These are phyloP conservation scores for Sigmodon hispidus DNA, from an alignment of 2,113 vertebrate genomes.

Conservation along the genomic window DNA sequence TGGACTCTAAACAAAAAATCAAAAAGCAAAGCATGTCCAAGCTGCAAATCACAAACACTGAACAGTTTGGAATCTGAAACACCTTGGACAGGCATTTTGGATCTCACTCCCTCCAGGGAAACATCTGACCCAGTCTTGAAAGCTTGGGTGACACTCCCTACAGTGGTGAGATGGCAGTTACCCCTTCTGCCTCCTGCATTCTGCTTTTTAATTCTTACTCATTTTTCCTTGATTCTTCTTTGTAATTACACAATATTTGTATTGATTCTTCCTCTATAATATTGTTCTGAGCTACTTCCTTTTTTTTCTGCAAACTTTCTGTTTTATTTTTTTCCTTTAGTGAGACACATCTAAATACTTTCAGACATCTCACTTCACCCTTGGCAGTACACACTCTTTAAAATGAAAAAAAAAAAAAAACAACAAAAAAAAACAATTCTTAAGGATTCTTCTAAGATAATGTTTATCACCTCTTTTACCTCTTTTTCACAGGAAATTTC, in stretches of 20 bases:
- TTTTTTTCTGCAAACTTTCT: not conserved
- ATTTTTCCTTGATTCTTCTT: not conserved
- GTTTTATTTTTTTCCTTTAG: not conserved
- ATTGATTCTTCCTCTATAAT: not conserved
- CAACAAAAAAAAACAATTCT: no score
- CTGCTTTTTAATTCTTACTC: not conserved
- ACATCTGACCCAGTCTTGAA: no score
- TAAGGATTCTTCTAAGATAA: not conserved
- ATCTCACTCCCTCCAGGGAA: no score
- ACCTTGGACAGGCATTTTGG: no score
- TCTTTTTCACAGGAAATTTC: not conserved
- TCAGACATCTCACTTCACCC: not conserved
- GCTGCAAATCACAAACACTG: no score
- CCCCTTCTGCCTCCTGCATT: not conserved
- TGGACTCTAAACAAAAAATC: no score
- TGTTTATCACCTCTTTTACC: not conserved
- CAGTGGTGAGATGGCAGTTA: not conserved
- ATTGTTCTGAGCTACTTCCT: conserved; percentile 8
- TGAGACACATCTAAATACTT: not conserved
- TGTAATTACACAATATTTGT: conserved; percentile 24
- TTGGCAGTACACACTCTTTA: not conserved
- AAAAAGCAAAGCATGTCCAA: no score
- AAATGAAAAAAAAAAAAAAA: not conserved
- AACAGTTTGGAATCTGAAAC: no score
- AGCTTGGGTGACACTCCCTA: not conserved